These are phyloP conservation scores for Pantherophis guttatus DNA, from an alignment of 2,113 vertebrate species.

Conservation along the genomic window DNA sequence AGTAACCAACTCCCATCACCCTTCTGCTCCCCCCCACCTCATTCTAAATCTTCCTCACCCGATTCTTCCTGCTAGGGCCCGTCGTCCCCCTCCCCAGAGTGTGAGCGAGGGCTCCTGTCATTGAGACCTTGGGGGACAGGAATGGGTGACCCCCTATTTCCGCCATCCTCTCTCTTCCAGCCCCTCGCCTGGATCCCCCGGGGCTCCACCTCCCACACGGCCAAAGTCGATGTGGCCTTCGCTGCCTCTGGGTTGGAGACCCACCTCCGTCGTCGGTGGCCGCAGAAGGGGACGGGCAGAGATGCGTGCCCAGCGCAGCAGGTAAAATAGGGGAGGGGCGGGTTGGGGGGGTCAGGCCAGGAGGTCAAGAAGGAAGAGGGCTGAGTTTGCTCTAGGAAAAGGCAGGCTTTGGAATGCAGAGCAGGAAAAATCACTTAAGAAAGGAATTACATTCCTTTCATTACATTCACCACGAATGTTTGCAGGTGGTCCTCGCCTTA, in stretches of 20 bases:
- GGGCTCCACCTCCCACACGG: constrained; percentile 77
- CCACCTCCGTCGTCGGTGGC: neutral
- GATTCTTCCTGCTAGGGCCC: constrained; percentile 63
- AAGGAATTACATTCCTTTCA: too few relatives aligned
- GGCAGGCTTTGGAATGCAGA: too few relatives aligned
- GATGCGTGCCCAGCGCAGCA: neutral
- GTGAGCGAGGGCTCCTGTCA: neutral
- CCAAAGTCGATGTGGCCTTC: constrained; percentile 50
- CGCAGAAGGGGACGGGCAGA: neutral
- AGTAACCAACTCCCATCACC: too few relatives aligned
- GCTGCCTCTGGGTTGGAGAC: neutral
- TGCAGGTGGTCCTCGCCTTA: too few relatives aligned
- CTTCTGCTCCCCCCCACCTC: too few relatives aligned
- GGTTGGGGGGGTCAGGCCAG: neutral
- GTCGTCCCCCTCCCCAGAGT: constrained; percentile 63
- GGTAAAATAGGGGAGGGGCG: too few relatives aligned
- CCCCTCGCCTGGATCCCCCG: constrained; percentile 76
- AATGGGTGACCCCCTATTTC: neutral
- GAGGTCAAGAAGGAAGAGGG: neutral
- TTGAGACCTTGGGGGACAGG: neutral
- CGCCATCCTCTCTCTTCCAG: constrained; percentile 52
- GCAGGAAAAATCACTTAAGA: too few relatives aligned
- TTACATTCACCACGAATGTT: too few relatives aligned
- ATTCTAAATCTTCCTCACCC: constrained; percentile 54
- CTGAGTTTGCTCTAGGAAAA: neutral